Evolutionary conservation across 2,113 vertebrate genomes (phyloP).

Genomic region (Phalacrocorax pelagicus): DNA sequence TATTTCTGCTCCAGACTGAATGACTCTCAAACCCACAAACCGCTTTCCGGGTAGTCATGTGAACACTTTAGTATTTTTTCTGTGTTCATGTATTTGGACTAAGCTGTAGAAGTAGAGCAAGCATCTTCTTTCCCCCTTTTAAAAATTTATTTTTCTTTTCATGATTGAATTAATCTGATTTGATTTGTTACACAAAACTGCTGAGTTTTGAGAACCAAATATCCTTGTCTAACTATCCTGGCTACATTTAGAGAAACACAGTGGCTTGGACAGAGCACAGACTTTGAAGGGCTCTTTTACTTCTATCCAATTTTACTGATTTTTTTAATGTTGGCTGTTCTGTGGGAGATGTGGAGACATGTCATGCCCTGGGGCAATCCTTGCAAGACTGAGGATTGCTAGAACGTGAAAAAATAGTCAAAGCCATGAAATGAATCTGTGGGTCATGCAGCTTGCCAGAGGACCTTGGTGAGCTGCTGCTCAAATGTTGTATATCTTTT

Average conservation of each 20-base stretch:
- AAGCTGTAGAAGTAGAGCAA: fast-evolving
- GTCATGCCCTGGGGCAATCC: neutral
- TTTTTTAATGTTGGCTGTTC: neutral
- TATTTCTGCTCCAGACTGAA: neutral
- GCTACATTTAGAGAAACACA: neutral
- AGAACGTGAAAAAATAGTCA: neutral
- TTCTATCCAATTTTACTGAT: neutral
- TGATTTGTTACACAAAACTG: neutral
- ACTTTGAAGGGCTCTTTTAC: neutral
- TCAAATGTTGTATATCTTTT: neutral
- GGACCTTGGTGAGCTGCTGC: neutral
- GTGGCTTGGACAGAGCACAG: neutral
- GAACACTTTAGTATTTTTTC: neutral
- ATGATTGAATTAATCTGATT: neutral
- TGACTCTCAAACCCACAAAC: neutral
- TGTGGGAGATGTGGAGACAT: neutral
- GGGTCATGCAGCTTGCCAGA: neutral
- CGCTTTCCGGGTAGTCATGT: neutral
- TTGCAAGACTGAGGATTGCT: neutral
- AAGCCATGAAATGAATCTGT: neutral
- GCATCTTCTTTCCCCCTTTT: fast-evolving
- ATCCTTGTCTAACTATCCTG: neutral
- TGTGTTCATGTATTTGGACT: neutral
- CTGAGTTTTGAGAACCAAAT: neutral
- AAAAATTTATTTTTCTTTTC: neutral